Evolutionary conservation across 2,888 invertebrate genomes (phyloP).

Genomic region (Aelia acuminata): DNA sequence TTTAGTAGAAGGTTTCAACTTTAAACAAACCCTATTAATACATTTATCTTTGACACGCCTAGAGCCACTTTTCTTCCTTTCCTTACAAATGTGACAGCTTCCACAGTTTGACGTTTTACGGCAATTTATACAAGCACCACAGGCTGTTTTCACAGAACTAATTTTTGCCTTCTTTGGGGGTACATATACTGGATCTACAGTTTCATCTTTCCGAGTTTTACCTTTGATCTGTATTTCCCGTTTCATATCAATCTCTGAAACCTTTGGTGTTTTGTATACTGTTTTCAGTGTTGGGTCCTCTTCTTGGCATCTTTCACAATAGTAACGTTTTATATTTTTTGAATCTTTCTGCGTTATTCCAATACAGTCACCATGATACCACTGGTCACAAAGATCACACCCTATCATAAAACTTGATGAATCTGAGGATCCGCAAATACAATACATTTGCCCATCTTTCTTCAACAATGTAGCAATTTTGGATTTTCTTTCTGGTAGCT

Average conservation of each 20-base stretch:
- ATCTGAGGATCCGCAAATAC: conserved; percentile 94
- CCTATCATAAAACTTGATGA: conserved; percentile 97
- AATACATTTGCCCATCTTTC: conserved; percentile 93
- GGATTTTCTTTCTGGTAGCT: conserved; percentile 89
- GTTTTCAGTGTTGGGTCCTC: conserved; percentile 82
- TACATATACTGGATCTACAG: conserved; percentile 31
- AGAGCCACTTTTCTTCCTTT: conserved; percentile 70
- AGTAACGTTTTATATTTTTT: conserved; percentile 93
- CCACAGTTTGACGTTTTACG: conserved; percentile 79
- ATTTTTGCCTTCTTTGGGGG: conserved; percentile 67
- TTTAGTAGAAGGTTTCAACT: conserved; percentile 51
- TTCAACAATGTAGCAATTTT: conserved; percentile 89
- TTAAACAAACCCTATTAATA: conserved; percentile 64
- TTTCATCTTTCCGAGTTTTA: conserved; percentile 65
- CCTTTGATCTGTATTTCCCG: conserved; percentile 50
- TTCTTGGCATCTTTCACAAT: conserved; percentile 87
- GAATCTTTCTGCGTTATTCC: conserved; percentile 94
- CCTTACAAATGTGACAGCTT: conserved; percentile 77
- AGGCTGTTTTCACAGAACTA: conserved; percentile 71
- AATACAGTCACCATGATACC: conserved; percentile 99
- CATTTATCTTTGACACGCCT: conserved; percentile 65
- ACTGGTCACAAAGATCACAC: conserved; percentile 97
- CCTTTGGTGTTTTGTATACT: conserved; percentile 69
- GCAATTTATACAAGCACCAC: conserved; percentile 85
- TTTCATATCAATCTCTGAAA: conserved; percentile 67